phyloP scores from a whole-genome alignment of 1,140 invertebrate genomes.

The Procambarus clarkii region DNA sequence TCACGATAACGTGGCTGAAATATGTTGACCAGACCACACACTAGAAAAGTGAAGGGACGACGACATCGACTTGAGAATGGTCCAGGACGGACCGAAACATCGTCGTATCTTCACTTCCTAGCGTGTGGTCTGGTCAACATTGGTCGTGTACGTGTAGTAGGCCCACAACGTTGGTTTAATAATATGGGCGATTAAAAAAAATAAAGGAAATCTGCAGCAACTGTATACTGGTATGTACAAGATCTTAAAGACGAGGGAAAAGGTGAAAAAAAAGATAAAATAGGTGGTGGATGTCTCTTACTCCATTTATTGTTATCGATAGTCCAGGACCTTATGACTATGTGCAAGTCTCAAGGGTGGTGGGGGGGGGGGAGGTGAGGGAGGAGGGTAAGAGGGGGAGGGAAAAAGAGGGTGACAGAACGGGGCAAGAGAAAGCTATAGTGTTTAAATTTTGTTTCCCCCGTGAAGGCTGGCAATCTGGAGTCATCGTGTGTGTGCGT shows the following conservation, averaged over 20 bases:
- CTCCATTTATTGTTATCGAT: not conserved
- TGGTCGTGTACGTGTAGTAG: not conserved
- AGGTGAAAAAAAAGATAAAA: not conserved
- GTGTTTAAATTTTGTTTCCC: not conserved
- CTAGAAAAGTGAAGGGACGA: too few species aligned
- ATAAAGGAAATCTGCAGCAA: not conserved
- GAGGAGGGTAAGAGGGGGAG: not conserved
- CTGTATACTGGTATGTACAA: conserved; percentile 23
- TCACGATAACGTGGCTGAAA: too few species aligned
- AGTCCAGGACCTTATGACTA: conserved; percentile 3
- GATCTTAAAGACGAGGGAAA: not conserved
- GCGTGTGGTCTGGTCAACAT: too few species aligned
- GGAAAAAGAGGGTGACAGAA: too few species aligned
- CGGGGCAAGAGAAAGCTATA: not conserved
- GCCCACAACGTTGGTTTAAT: not conserved
- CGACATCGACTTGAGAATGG: too few species aligned
- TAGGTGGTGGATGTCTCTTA: not conserved
- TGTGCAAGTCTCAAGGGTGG: not conserved
- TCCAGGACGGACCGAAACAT: too few species aligned
- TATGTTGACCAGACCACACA: too few species aligned
- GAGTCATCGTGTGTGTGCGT: not conserved
- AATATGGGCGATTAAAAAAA: conserved; percentile 8
- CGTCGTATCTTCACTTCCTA: too few species aligned
- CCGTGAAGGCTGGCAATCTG: conserved; percentile 7
- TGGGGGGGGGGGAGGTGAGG: too few species aligned